A percentile compares a stretch with the other conserved stretches of the same genome.
Conservation (phyloP, 1,140 invertebrate species). For the Maconellicoccus hirsutus region DNA sequence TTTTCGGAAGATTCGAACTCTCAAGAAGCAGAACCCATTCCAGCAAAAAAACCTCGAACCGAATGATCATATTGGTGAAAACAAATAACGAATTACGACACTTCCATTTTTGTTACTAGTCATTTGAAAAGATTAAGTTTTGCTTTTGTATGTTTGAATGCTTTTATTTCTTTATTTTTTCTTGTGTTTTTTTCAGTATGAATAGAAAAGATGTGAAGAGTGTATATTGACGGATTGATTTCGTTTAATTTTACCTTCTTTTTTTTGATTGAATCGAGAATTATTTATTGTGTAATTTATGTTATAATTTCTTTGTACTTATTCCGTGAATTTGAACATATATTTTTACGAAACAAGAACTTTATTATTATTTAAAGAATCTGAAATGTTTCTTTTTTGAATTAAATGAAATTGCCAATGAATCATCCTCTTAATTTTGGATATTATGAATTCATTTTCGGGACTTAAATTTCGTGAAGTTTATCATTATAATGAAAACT, state of each 20-base stretch:
- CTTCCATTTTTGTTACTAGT: neutral
- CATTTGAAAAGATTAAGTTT: neutral
- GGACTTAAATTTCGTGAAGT: too few relatives aligned
- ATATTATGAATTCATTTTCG: too few relatives aligned
- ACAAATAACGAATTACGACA: neutral
- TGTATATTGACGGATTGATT: neutral
- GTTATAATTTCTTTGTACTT: neutral
- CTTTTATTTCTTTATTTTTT: neutral
- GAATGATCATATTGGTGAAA: conserved; percentile 32
- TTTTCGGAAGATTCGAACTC: conserved; percentile 85
- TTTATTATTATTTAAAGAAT: too few relatives aligned
- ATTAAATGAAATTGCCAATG: too few relatives aligned
- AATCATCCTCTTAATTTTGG: too few relatives aligned
- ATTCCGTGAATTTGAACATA: neutral
- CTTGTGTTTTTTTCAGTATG: too few relatives aligned
- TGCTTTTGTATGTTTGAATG: too few relatives aligned
- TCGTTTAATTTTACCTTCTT: neutral
- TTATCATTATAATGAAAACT: too few relatives aligned
- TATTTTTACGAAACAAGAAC: neutral
- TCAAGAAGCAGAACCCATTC: conserved; percentile 64
- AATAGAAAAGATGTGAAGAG: too few relatives aligned
- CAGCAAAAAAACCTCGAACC: conserved; percentile 64
- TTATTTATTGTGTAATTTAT: neutral
- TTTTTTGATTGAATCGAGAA: neutral
- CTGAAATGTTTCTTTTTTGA: too few relatives aligned